phyloP scores from a whole-genome alignment of 2,797 vertebrate species.

The Myoxocephalus aenaeus region DNA sequence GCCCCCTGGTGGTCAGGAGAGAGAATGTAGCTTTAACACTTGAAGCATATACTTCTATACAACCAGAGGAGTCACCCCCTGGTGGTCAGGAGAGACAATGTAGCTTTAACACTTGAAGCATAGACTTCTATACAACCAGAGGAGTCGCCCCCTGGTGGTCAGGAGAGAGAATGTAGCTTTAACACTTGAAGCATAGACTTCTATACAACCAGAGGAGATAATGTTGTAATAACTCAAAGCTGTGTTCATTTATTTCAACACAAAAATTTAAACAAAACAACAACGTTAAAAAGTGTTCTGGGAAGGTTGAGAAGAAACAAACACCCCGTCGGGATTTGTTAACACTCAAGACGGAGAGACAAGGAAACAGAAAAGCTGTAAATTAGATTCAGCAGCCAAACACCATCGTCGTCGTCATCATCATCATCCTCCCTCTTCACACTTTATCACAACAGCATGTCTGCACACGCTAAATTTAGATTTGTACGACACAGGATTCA shows the following conservation, averaged over 20 bases:
- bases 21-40: no score
- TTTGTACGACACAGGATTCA: not conserved
- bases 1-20: no score
- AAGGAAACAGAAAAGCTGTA: conserved; percentile 17
- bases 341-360: not conserved
- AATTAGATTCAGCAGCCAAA: conserved; percentile 22
- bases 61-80: no score
- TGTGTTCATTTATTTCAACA: not conserved
- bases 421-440: conserved; percentile 5
- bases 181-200: no score
- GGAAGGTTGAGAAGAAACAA: not conserved
- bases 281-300: not conserved
- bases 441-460: not conserved
- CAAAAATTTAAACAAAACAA: not conserved
- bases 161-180: no score
- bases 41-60: no score
- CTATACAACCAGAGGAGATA: no score
- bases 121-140: no score
- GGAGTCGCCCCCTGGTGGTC: no score
- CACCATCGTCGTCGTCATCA: not conserved
- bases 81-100: no score
- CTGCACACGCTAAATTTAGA: conserved; percentile 15
- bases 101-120: no score
- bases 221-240: not conserved
- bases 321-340: not conserved